Evolutionary conservation across 2,797 vertebrate species (phyloP), one percentile per base, ranked within the genome.

Genomic region (Coilia nasus): DNA sequence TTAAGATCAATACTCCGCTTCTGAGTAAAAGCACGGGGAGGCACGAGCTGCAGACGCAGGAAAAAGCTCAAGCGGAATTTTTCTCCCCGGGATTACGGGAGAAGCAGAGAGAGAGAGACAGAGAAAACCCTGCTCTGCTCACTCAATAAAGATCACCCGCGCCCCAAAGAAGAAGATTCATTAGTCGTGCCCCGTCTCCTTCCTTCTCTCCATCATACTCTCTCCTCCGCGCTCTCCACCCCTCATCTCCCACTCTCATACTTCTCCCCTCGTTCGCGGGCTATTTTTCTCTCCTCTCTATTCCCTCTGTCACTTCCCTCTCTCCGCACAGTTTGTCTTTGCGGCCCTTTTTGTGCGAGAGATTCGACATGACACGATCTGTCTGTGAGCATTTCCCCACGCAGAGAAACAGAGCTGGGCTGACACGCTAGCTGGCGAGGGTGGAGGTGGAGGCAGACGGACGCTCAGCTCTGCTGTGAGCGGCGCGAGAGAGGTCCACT

Each of bases 1-100:
- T 96, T 96, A 96, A 96, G 95, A 96, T 96, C 95, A 96, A 96
- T 96, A 96, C 95, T 95, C 95, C 95, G 94, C 94, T 95, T 95
- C 95, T 95, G 95, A 92, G 93, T 94, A 94, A 95, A 95, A 94
- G 92, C 89, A 91, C 89, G 90, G 31, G 67, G 92, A 91, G 93
- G 91, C 71, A 91, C 83, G 91, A 91, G 90, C 86, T 87, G 88
- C 71, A 78, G 71, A 78, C 71, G 71, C 71, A 78, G 71, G 71
- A 78, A 78, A 78, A 93, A 94, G 94, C 94, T 95, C 94, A 94
- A 94, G 90, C 93, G 92, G 93, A 93, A 94, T 94, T 93, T 92
- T 93, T 93, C 91, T 89, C 85, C 67, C 84, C 89, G 64, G 84
- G 84, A 91, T 90, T 89, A 86, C 87, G 60, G 84, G 85, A 83